phyloP scores from a whole-genome alignment of 2,113 vertebrate genomes.

The Ceyx margarethae region DNA sequence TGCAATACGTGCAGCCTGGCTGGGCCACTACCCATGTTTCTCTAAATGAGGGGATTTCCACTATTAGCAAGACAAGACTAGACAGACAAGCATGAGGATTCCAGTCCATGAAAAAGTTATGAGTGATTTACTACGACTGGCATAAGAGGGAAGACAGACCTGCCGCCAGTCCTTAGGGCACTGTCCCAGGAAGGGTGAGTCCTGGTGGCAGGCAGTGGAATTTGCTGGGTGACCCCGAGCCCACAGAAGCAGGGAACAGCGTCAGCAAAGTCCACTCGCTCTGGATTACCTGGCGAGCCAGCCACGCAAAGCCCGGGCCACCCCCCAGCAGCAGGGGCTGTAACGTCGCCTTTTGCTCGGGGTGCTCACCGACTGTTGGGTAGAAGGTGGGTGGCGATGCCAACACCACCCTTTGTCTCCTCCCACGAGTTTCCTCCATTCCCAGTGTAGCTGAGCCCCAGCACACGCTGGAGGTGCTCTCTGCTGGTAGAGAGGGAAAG shows the following conservation, averaged over 20 bases:
- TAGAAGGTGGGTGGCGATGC: neutral
- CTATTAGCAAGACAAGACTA: neutral
- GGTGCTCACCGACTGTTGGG: neutral
- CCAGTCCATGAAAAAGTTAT: neutral
- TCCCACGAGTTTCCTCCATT: neutral
- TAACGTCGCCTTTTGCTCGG: neutral
- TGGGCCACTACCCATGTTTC: neutral
- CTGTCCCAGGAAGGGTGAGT: neutral
- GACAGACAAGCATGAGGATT: neutral
- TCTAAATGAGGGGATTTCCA: neutral
- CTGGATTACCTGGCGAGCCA: rapidly evolving
- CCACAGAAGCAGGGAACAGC: neutral
- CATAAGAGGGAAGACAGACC: neutral
- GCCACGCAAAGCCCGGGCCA: rapidly evolving
- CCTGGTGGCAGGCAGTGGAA: neutral
- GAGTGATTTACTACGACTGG: neutral
- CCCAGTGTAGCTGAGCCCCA: neutral
- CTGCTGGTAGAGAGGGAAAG: neutral
- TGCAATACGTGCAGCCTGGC: neutral
- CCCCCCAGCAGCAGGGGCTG: neutral
- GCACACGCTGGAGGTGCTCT: neutral
- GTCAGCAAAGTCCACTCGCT: neutral
- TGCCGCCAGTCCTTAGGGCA: rapidly evolving
- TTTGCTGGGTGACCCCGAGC: neutral
- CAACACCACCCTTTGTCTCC: neutral